Evolutionary conservation across 2,888 invertebrate genomes (phyloP).

Genomic region (Nysson spinosus): DNA sequence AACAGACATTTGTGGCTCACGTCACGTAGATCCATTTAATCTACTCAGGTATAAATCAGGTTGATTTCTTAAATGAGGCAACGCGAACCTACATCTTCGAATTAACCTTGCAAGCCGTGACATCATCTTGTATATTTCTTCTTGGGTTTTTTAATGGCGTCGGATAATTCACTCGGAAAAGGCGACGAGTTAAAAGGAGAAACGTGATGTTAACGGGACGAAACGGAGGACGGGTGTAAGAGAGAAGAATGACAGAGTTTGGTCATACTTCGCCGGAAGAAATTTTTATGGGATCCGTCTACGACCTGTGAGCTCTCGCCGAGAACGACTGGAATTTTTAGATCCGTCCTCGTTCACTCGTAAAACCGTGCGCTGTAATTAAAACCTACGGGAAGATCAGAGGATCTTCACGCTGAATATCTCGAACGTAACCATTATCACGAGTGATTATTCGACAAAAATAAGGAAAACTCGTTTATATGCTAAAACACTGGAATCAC

Average conservation of each 20-base stretch:
- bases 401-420: slow-evolving; percentile 42
- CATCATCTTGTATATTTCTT: slow-evolving; percentile 48
- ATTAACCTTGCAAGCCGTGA: slow-evolving; percentile 51
- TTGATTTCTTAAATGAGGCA: slow-evolving; percentile 55
- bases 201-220: slow-evolving; percentile 1
- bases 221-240: not conserved
- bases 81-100: slow-evolving; percentile 41
- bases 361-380: slow-evolving; percentile 58
- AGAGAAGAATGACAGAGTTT: slow-evolving; percentile 21
- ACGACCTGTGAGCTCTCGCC: slow-evolving; percentile 48
- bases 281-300: slow-evolving; percentile 70
- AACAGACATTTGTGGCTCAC: slow-evolving; percentile 28
- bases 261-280: slow-evolving; percentile 66
- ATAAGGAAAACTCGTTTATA: too few species aligned
- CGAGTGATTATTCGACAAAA: slow-evolving; percentile 18
- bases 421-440: slow-evolving; percentile 43
- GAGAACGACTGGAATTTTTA: slow-evolving; percentile 68
- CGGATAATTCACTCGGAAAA: slow-evolving; percentile 57
- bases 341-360: slow-evolving; percentile 53
- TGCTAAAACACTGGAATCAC: slow-evolving; percentile 6
- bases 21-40: slow-evolving; percentile 54
- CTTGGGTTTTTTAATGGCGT: slow-evolving; percentile 44
- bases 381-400: slow-evolving; percentile 53
- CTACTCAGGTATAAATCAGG: slow-evolving; percentile 55
- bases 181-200: slow-evolving; percentile 53